Conservation (phyloP, 2,797 vertebrate genomes). For the Synanceia verrucosa region DNA sequence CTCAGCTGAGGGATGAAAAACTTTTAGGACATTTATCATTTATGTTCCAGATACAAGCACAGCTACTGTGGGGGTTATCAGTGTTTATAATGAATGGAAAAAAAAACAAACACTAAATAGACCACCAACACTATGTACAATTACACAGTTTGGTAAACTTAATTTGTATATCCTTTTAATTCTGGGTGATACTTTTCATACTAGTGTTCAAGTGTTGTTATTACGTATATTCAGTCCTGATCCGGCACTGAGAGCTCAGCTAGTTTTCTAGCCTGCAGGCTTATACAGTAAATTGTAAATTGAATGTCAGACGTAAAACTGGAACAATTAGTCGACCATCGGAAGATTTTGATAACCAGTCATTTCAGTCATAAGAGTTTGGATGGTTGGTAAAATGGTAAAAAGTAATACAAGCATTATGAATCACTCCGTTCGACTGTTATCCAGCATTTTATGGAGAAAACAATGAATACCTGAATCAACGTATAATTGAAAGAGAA, state of each 20-base stretch:
- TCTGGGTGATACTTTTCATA: neutral
- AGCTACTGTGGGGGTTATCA: constrained; percentile 35
- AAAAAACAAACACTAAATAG: neutral
- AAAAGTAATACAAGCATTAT: neutral
- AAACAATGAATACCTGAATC: neutral
- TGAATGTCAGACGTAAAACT: neutral
- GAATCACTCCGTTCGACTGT: neutral
- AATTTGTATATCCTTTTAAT: neutral
- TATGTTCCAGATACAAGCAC: constrained; percentile 32
- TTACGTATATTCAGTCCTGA: neutral
- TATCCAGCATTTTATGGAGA: neutral
- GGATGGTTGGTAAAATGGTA: neutral
- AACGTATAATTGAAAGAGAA: neutral
- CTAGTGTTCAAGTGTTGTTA: neutral
- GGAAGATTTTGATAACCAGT: neutral
- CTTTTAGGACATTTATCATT: constrained; percentile 33
- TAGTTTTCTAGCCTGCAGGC: neutral
- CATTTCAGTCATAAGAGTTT: neutral
- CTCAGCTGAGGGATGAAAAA: constrained; percentile 14
- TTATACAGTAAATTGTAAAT: neutral
- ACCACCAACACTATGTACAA: neutral
- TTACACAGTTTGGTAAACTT: neutral
- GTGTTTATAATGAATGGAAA: neutral
- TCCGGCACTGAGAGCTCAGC: neutral
- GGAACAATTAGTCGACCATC: neutral